Percentiles rank a stretch among this genome's conserved stretches.
Evolutionary conservation across 2,888 invertebrate species (phyloP).

Genomic region (Caradrina clavipalpis): DNA sequence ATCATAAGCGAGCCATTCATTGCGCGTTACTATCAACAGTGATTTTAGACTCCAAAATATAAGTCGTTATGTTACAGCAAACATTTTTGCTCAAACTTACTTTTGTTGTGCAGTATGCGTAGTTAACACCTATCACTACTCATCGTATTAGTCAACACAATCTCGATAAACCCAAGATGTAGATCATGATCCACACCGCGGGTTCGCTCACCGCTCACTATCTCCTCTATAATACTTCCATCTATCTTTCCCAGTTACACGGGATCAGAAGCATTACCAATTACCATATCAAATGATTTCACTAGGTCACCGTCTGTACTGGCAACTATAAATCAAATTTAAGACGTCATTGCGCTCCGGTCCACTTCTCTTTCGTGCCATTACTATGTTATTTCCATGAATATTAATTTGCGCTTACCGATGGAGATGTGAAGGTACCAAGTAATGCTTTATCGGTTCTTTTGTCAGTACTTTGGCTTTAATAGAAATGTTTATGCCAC

Average conservation of each 20-base stretch:
- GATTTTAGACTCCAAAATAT: too few species aligned
- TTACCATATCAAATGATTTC: conserved; percentile 60
- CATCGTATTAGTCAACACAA: conserved; percentile 3
- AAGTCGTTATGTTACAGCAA: too few species aligned
- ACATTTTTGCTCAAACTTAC: too few species aligned
- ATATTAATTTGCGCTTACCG: conserved; percentile 55
- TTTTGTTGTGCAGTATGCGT: too few species aligned
- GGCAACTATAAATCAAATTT: conserved; percentile 60
- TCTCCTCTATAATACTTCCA: conserved; percentile 12
- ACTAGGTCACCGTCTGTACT: conserved; percentile 52
- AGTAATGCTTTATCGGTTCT: conserved; percentile 47
- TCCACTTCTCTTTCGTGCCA: conserved; percentile 53
- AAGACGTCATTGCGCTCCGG: conserved; percentile 51
- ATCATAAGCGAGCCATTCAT: too few species aligned
- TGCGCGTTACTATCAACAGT: too few species aligned
- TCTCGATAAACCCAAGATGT: conserved; percentile 8
- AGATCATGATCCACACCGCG: conserved; percentile 17
- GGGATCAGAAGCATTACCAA: conserved; percentile 52
- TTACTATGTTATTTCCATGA: conserved; percentile 59
- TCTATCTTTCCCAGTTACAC: conserved; percentile 34
- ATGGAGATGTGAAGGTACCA: conserved; percentile 49
- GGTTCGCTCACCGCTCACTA: conserved; percentile 16
- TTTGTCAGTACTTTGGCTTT: conserved; percentile 38
- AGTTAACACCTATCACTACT: neutral
- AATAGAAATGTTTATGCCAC: conserved; percentile 41